Evolutionary conservation across 2,113 vertebrate genomes (phyloP), one percentile per base, ranked within the genome.

Genomic region (Gobiocypris rarus): DNA sequence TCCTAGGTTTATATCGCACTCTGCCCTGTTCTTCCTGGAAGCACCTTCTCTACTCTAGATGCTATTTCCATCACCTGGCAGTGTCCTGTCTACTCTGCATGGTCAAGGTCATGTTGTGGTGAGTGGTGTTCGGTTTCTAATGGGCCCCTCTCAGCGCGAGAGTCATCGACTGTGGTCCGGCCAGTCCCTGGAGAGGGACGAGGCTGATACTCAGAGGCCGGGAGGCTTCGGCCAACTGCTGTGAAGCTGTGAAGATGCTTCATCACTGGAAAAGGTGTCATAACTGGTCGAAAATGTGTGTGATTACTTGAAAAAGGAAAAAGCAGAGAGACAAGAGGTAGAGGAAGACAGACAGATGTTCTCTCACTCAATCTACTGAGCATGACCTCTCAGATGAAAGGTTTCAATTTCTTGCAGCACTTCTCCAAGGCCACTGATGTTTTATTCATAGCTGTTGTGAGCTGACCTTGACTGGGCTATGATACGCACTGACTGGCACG

Each of bases 391-490:
- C 78, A 83, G 85, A 88, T 81, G 67, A 76, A 86, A 45, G 58
- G 87, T 85, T 91, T 87, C 54, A 71, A 74, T 91, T 89, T 88
- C 89, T 81, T 69, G 67, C 71, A 24, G 85, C 80, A 31, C 83
- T 83, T 76, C 80, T 88, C 79, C 56, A 79, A 81, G 81, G 81
- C 45, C 84, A 83, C 74, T 86, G 48, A 90, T 91, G 87, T 88
- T 90, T 91, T 87, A 90, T 91, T 89, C 84, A 91, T 89, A 85
- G 34, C 38, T 59, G 73, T 24, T 22, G 80, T 48, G 43, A 63
- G 54, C 58, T 81, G 87, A 91, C 90, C 88, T 90, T 88, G 86
- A 85, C 59, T 75, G 76, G 85, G 61, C 73, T 78, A 54, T 59
- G 65, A 78, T 75, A 69, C 50, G 50, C 79, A 77, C 38, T 26